A percentile compares a stretch with the other conserved stretches of the same genome.
Evolutionary conservation across 2,888 invertebrate species (phyloP).

Genomic region (Hedychridium roseum): DNA sequence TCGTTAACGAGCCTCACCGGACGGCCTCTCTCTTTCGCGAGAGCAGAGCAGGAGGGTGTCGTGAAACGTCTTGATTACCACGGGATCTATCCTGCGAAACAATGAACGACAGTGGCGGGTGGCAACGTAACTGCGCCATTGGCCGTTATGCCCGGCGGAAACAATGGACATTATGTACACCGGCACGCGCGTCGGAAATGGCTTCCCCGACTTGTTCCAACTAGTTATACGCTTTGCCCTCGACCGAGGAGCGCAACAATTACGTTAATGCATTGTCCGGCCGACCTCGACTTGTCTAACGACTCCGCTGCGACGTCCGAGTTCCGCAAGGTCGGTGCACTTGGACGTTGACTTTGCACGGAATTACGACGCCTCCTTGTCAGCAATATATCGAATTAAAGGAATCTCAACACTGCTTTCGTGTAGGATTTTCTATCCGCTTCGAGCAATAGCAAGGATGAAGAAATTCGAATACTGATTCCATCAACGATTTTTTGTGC

Average conservation of each 20-base stretch:
- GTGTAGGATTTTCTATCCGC: no score
- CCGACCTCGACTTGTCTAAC: constrained; percentile 27
- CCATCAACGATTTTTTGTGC: no score
- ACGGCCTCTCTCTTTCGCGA: no score
- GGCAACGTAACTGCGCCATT: constrained; percentile 20
- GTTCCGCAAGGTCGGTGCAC: no score
- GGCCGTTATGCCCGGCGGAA: constrained; percentile 34
- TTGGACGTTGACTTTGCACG: no score
- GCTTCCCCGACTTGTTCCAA: constrained; percentile 37
- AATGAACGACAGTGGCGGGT: constrained; percentile 22
- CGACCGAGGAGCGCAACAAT: constrained; percentile 40
- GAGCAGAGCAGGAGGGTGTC: no score
- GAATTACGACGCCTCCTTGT: no score
- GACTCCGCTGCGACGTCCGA: constrained; percentile 32
- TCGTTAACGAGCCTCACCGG: no score
- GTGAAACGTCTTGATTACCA: constrained; percentile 31
- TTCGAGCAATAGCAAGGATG: no score
- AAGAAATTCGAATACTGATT: no score
- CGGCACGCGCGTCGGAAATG: constrained; percentile 39
- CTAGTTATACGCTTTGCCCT: constrained; percentile 33
- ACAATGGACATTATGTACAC: constrained; percentile 41
- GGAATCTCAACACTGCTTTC: no score
- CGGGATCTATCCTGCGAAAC: constrained; percentile 25
- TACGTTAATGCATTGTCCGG: constrained; percentile 44
- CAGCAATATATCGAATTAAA: no score